Evolutionary conservation across 2,113 vertebrate genomes (phyloP).

Genomic region (Asarcornis scutulata): DNA sequence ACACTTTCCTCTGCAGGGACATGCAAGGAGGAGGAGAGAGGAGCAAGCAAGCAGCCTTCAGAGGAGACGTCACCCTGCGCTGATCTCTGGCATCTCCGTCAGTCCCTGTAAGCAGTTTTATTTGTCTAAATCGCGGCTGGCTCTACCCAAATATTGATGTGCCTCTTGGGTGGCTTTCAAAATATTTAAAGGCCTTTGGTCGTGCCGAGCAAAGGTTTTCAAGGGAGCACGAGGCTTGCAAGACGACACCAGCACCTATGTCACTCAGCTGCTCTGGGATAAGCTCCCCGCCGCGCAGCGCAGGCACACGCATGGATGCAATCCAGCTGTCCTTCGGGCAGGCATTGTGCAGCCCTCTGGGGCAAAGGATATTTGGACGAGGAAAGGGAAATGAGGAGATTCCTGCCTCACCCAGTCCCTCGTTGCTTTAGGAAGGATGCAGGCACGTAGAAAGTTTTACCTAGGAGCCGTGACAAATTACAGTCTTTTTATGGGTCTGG

Average conservation of each 20-base stretch:
- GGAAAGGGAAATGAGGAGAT: conserved; percentile 33
- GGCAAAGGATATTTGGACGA: conserved; percentile 18
- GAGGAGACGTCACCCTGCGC: background rate
- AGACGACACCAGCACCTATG: background rate
- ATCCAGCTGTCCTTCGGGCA: background rate
- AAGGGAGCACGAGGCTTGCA: conserved; percentile 4
- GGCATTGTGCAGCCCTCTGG: background rate
- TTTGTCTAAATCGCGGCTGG: conserved; percentile 29
- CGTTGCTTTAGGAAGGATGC: conserved; percentile 8
- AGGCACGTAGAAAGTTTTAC: background rate
- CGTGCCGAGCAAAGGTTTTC: background rate
- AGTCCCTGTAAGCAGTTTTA: background rate
- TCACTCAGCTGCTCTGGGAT: background rate
- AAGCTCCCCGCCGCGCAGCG: background rate
- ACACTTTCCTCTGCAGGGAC: background rate
- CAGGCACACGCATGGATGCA: background rate
- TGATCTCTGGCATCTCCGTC: background rate
- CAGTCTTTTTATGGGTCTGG: background rate
- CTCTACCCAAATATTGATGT: conserved; percentile 23
- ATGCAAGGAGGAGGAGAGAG: background rate
- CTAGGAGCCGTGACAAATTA: background rate
- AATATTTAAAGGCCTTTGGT: background rate
- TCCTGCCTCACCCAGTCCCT: background rate
- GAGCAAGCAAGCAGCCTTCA: background rate
- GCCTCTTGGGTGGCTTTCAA: background rate